phyloP scores from a whole-genome alignment of 2,797 vertebrate species.

The Etheostoma nigrum region DNA sequence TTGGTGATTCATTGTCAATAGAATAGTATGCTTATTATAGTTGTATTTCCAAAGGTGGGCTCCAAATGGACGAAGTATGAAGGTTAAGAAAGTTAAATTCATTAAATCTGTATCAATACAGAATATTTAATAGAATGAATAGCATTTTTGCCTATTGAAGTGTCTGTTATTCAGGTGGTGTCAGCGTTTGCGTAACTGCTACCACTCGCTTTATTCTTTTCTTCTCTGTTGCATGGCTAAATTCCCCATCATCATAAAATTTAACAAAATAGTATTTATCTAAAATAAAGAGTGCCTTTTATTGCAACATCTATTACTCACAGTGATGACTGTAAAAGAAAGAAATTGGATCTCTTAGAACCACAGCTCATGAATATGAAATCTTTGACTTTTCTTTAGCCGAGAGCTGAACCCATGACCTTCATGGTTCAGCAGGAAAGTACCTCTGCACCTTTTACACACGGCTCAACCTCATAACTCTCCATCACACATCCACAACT shows the following conservation, averaged over 20 bases:
- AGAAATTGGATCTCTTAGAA: neutral
- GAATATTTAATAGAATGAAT: conserved; percentile 53
- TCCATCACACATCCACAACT: conserved; percentile 51
- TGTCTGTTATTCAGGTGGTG: conserved; percentile 36
- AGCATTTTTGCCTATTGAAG: conserved; percentile 58
- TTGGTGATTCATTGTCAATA: conserved; percentile 35
- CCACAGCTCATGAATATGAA: conserved; percentile 50
- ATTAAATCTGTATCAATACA: conserved; percentile 70
- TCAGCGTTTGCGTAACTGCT: conserved; percentile 46
- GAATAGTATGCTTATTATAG: conserved; percentile 7
- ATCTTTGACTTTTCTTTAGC: conserved; percentile 35
- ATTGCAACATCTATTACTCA: conserved; percentile 25
- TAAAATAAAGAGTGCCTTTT: conserved; percentile 29
- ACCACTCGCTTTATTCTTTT: conserved; percentile 41
- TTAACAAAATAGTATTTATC: conserved; percentile 18
- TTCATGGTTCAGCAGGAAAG: conserved; percentile 27
- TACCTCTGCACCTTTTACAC: conserved; percentile 32
- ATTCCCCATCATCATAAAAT: conserved; percentile 37
- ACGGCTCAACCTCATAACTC: conserved; percentile 59
- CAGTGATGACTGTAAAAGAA: neutral
- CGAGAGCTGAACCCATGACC: conserved; percentile 55
- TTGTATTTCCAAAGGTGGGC: conserved; percentile 14
- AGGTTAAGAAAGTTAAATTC: conserved; percentile 50
- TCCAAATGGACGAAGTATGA: conserved; percentile 15
- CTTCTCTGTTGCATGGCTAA: conserved; percentile 10